Evolutionary conservation across 2,113 vertebrate species (phyloP).

Genomic region (Carlito syrichta): DNA sequence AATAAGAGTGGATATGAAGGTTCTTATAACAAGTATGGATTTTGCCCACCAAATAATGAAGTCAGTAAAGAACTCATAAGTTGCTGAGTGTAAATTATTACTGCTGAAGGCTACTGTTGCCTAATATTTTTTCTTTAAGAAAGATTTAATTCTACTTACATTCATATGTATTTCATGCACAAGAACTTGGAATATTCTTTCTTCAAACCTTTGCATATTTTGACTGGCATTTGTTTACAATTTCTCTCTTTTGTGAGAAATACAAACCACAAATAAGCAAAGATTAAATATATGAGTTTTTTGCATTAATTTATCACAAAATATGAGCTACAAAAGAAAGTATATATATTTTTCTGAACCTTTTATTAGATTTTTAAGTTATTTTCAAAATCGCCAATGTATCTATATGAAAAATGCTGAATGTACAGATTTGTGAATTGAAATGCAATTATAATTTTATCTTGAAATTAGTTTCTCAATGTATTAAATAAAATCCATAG

Average conservation of each 20-base stretch:
- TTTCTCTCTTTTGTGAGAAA: background rate
- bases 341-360: background rate
- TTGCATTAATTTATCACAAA: background rate
- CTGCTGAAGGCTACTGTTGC: slow-evolving; percentile 24
- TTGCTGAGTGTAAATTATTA: slow-evolving; percentile 65
- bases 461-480: background rate
- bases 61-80: slow-evolving; percentile 70
- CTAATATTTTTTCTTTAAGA: slow-evolving; percentile 67
- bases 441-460: background rate
- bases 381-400: background rate
- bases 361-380: background rate
- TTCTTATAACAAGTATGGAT: slow-evolving; percentile 66
- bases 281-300: background rate
- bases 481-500: background rate
- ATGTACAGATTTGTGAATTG: background rate
- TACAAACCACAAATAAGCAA: background rate
- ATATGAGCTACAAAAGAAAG: background rate
- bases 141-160: background rate
- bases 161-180: background rate
- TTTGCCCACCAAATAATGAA: slow-evolving; percentile 73
- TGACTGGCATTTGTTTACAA: background rate
- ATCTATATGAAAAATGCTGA: background rate
- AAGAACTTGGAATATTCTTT: slow-evolving; percentile 8
- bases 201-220: background rate
- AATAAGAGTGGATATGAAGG: slow-evolving; percentile 33